phyloP scores from a whole-genome alignment of 2,888 invertebrate genomes.

The Cyrtodaria siliqua region DNA sequence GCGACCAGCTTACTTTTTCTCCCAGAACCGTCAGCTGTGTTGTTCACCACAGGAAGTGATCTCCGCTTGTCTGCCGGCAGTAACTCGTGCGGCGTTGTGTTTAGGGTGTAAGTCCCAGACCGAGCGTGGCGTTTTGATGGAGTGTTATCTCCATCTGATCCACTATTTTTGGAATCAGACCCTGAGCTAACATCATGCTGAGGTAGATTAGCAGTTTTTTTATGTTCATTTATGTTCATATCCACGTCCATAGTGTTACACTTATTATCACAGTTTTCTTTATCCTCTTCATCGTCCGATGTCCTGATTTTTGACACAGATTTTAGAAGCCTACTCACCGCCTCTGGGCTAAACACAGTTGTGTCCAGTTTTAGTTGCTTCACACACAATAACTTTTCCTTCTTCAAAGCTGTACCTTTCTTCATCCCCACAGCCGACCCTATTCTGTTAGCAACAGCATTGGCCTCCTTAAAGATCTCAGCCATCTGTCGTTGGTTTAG shows the following conservation, averaged over 20 bases:
- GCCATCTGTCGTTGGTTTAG: slow-evolving; percentile 71
- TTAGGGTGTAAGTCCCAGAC: slow-evolving; percentile 60
- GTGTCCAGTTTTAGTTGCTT: slow-evolving; percentile 34
- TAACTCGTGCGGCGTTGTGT: slow-evolving; percentile 45
- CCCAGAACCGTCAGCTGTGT: neutral
- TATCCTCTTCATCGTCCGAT: slow-evolving; percentile 13
- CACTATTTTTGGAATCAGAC: neutral
- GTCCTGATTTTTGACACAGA: slow-evolving; percentile 4
- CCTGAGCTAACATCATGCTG: neutral
- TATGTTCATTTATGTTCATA: neutral
- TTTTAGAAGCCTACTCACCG: slow-evolving; percentile 11
- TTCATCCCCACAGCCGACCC: slow-evolving; percentile 29
- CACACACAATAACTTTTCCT: slow-evolving; percentile 24
- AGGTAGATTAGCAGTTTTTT: neutral
- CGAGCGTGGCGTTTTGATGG: slow-evolving; percentile 53
- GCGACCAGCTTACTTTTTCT: neutral
- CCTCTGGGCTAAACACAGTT: slow-evolving; percentile 22
- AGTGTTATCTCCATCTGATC: slow-evolving; percentile 26
- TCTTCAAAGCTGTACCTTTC: slow-evolving; percentile 19
- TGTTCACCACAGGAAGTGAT: slow-evolving; percentile 62
- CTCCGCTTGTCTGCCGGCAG: slow-evolving; percentile 55
- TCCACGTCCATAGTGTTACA: slow-evolving; percentile 11
- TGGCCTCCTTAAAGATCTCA: slow-evolving; percentile 72
- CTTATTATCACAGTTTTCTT: slow-evolving; percentile 41
- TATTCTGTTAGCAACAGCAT: slow-evolving; percentile 67